Base-by-base conservation (phyloP, 2,888 invertebrate genomes). In the Diaprepes abbreviatus region DNA sequence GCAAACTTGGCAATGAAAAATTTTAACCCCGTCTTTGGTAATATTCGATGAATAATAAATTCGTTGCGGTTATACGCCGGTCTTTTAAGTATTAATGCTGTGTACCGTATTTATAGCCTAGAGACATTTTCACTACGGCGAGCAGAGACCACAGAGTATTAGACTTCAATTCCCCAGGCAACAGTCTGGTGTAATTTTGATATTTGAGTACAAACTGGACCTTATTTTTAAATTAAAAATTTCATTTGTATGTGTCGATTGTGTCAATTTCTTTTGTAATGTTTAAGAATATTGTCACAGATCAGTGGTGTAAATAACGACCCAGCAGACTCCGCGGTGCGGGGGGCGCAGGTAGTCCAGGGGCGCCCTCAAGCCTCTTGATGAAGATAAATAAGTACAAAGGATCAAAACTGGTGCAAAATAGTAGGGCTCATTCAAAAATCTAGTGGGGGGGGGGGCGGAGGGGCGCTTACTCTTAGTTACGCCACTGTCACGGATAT, bases 1-100 rank as follows among this genome's bases (percentile, higher is more conserved):
- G 6, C 33, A 48, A 60, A 60, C 45, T 60, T 48, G 12, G 28
- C 59, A 21, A 10, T 19, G 59, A 60, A 60, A 60, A 60, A 60
- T 35, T 17, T 59, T 19, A 60, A 60, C 59, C 57, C 57, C 35
- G 36, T 57, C 65, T 65, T 55, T 36, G 35, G 57, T 57, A 65
- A 65, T 65, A 43, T 40, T 35, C 57, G 35, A 65, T 65, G 45
- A 65, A 65, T 65, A 65, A 65, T 65, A 57, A 57, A 65, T 43
- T 28, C 16, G 12, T 36, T 57, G 55, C 45, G 35, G 59, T 48
- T 60, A 60, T 33, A 48, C 35, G 21, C 16, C 5, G 31, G 35
- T 45, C 45, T 33, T 24, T 50, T 60, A 60, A 60, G 43, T 60
- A 60, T 60, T 60, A 60, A 60, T 35, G 3, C 45, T 48, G 59